These are phyloP conservation scores for Andrena minutula DNA, from an alignment of 2,888 invertebrate species.

Conservation along the genomic window DNA sequence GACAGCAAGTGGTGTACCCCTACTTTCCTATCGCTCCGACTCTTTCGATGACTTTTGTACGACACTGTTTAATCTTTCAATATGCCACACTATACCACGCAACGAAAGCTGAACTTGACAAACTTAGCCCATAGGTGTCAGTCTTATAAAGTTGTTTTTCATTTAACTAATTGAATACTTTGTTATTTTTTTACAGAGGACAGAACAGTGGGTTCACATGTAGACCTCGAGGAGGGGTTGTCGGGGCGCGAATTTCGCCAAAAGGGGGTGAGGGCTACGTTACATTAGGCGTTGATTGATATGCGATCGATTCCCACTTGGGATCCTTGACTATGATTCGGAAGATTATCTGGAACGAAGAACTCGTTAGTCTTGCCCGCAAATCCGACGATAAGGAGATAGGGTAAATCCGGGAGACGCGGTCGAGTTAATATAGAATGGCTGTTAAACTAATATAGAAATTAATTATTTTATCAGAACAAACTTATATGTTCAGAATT, in stretches of 20 bases:
- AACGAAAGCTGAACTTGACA: conserved; percentile 76
- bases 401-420: too few species aligned
- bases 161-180: conserved; percentile 75
- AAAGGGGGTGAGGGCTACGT: conserved; percentile 77
- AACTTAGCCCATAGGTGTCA: conserved; percentile 83
- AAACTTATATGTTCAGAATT: too few species aligned
- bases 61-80: conserved; percentile 56
- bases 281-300: conserved; percentile 83
- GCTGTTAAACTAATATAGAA: too few species aligned
- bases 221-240: conserved; percentile 74
- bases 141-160: conserved; percentile 81
- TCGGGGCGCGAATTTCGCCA: conserved; percentile 76
- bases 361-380: too few species aligned
- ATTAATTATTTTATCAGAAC: too few species aligned
- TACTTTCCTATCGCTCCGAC: conserved; percentile 52
- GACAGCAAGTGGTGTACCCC: conserved; percentile 69
- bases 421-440: too few species aligned
- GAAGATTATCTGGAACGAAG: conserved; percentile 81
- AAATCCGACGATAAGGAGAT: too few species aligned
- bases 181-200: conserved; percentile 82
- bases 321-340: conserved; percentile 78
- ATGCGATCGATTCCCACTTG: conserved; percentile 80
- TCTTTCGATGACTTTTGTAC: conserved; percentile 54
- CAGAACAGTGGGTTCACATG: conserved; percentile 82
- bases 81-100: conserved; percentile 73